Percentiles rank a stretch among this genome's conserved stretches.
These are phyloP conservation scores for Phalloptychus januarius DNA, from an alignment of 2,797 vertebrate species.

Conservation along the genomic window DNA sequence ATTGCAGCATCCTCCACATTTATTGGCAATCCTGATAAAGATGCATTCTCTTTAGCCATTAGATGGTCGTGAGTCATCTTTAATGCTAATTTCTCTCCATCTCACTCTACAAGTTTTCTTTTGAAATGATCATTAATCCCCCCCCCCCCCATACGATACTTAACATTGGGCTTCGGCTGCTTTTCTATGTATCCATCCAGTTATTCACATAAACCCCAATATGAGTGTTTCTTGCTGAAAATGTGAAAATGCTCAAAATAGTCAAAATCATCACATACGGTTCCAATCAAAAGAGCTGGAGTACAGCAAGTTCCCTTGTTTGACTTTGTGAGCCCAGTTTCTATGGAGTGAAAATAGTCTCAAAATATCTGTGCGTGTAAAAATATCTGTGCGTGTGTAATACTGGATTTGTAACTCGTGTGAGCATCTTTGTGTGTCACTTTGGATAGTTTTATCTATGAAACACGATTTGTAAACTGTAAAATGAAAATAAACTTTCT, in stretches of 20 bases:
- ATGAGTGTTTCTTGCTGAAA: not conserved
- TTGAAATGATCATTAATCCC: not conserved
- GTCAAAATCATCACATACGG: not conserved
- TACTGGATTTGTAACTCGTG: too few relatives aligned
- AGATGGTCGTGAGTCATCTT: not conserved
- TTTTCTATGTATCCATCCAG: not conserved
- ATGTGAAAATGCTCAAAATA: not conserved
- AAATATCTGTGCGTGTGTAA: too few relatives aligned
- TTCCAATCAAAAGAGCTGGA: not conserved
- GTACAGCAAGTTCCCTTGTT: not conserved
- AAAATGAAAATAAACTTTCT: too few relatives aligned
- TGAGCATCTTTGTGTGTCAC: too few relatives aligned
- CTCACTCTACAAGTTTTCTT: not conserved
- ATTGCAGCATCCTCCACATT: not conserved
- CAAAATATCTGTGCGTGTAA: too few relatives aligned
- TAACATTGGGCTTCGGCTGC: not conserved
- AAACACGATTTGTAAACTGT: too few relatives aligned
- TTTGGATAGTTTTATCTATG: too few relatives aligned
- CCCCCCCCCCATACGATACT: not conserved
- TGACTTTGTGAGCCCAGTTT: not conserved
- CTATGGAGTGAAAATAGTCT: too few relatives aligned
- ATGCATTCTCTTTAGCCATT: not conserved
- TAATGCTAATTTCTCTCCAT: not conserved
- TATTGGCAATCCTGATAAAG: not conserved
- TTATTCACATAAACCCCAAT: not conserved